Evolutionary conservation across 2,888 invertebrate species (phyloP).

Genomic region (Cephus nigrinus): DNA sequence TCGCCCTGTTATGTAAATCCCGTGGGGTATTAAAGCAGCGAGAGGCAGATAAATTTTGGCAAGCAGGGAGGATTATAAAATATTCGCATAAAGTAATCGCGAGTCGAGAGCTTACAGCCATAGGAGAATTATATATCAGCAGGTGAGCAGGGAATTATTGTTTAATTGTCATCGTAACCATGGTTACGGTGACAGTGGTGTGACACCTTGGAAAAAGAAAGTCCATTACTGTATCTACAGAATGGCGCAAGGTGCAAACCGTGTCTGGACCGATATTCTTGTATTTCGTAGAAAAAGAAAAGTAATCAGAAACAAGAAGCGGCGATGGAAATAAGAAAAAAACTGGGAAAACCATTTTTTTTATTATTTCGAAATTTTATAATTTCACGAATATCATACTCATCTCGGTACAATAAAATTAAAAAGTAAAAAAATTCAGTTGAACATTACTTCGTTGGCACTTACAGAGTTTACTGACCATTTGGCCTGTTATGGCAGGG

Average conservation of each 20-base stretch:
- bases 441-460: neutral
- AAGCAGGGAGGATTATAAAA: neutral
- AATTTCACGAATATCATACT: neutral
- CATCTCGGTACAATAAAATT: neutral
- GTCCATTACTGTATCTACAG: conserved; percentile 2
- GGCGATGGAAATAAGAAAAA: neutral
- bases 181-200: conserved; percentile 30
- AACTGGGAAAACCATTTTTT: neutral
- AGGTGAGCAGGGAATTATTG: neutral
- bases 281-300: neutral
- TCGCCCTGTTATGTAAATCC: conserved; percentile 11
- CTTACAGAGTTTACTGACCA: neutral
- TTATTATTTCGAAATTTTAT: neutral
- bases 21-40: neutral
- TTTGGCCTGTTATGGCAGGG: neutral
- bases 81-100: neutral
- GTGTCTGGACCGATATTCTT: neutral
- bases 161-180: conserved; percentile 31
- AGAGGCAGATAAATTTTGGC: neutral
- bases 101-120: neutral
- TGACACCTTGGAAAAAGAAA: conserved; percentile 35
- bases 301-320: neutral
- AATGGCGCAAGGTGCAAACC: neutral
- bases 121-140: neutral
- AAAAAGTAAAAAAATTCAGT: neutral